Evolutionary conservation across 2,113 vertebrate genomes (phyloP).

Genomic region (Tapirus terrestris): DNA sequence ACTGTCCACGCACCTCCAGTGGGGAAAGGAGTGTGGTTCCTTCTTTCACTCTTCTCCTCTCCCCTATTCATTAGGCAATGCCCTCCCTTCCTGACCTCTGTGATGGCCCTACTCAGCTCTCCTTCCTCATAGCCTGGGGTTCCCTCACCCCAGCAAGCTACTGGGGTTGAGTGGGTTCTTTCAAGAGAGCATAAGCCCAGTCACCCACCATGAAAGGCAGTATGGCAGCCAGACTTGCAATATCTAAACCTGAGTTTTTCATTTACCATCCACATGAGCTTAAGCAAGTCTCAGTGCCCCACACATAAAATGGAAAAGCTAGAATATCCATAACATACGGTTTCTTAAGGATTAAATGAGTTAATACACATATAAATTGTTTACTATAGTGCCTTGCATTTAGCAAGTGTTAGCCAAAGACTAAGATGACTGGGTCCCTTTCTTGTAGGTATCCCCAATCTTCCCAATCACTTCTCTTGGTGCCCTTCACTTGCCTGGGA

Average conservation of each 20-base stretch:
- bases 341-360: not conserved
- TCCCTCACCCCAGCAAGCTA: not conserved
- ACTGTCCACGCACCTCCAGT: not conserved
- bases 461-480: not conserved
- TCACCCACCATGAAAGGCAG: rapidly evolving
- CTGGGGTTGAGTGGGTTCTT: not conserved
- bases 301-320: not conserved
- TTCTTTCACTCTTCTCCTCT: not conserved
- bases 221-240: not conserved
- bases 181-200: not conserved
- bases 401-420: not conserved
- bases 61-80: not conserved
- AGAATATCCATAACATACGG: not conserved
- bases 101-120: not conserved
- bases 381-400: not conserved
- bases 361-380: not conserved
- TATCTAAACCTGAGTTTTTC: not conserved
- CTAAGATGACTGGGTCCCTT: not conserved
- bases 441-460: not conserved
- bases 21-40: not conserved
- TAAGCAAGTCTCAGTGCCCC: not conserved
- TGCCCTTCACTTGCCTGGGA: not conserved
- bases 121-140: not conserved
- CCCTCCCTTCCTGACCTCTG: not conserved
- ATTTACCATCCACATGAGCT: not conserved